Evolutionary conservation across 2,113 vertebrate genomes (phyloP).

Genomic region (Eptatretus burgeri): DNA sequence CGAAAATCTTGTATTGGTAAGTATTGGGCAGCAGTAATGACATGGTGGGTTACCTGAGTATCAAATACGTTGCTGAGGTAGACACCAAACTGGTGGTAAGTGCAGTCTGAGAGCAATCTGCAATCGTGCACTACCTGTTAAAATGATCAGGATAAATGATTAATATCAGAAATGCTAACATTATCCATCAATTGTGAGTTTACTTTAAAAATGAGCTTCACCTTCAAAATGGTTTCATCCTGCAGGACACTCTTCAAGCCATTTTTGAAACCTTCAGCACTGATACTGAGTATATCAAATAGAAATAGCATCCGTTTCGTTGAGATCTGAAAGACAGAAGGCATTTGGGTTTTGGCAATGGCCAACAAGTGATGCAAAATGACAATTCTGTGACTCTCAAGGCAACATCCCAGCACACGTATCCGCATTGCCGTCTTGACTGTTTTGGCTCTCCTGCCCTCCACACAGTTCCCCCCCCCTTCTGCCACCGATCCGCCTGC

Average conservation of each 20-base stretch:
- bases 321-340: conserved; percentile 3
- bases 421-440: no score
- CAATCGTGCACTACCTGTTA: neutral
- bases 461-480: no score
- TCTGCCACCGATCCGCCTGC: no score
- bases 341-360: neutral
- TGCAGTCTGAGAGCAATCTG: conserved; percentile 1
- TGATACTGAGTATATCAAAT: conserved; percentile 1
- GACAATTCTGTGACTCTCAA: no score
- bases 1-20: no score
- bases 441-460: no score
- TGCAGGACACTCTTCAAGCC: neutral
- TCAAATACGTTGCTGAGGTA: conserved; percentile 4
- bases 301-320: neutral
- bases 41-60: neutral
- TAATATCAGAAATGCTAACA: neutral
- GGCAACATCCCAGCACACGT: no score
- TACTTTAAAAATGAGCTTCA: neutral
- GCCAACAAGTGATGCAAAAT: no score
- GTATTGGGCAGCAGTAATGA: no score
- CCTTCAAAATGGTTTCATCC: conserved; percentile 1
- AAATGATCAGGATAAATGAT: neutral
- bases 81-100: neutral
- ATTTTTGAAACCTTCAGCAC: neutral
- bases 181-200: neutral